phyloP scores from a whole-genome alignment of 2,888 invertebrate genomes.

The Leptinotarsa tumamoca region DNA sequence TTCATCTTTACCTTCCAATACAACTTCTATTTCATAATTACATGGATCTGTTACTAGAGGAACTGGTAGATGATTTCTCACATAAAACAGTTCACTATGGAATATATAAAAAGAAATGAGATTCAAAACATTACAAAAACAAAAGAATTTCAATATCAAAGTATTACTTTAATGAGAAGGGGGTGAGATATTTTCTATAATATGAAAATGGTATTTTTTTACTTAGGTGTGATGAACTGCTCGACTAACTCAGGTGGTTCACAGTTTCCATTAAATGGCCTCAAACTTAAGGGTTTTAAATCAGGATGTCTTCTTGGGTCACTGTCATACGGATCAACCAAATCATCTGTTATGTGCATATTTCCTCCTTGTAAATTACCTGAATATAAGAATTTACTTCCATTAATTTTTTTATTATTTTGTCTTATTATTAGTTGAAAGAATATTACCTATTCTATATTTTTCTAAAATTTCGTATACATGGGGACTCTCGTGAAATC shows the following conservation, averaged over 20 bases:
- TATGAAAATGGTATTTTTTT: constrained; percentile 54
- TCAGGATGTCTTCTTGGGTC: constrained; percentile 87
- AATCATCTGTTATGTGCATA: constrained; percentile 69
- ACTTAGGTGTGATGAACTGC: constrained; percentile 89
- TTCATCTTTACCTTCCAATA: constrained; percentile 69
- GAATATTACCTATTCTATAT: constrained; percentile 81
- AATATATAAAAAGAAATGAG: constrained; percentile 46
- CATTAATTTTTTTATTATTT: neutral
- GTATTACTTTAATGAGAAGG: too few relatives aligned
- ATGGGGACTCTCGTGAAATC: constrained; percentile 80
- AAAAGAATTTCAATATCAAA: too few relatives aligned
- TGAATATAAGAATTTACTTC: constrained; percentile 52
- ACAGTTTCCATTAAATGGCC: constrained; percentile 96
- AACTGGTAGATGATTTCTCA: constrained; percentile 97
- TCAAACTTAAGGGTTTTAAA: constrained; percentile 80
- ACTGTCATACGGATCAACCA: constrained; percentile 82
- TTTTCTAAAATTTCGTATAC: constrained; percentile 83
- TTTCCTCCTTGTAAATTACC: constrained; percentile 83
- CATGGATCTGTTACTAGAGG: constrained; percentile 76
- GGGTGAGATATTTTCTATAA: too few relatives aligned
- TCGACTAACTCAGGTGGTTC: constrained; percentile 81
- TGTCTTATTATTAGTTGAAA: neutral
- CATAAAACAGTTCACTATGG: constrained; percentile 90
- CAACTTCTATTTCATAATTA: constrained; percentile 78
- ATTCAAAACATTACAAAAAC: too few relatives aligned